Conservation (phyloP, 2,797 vertebrate genomes). For the Sarcophilus harrisii region DNA sequence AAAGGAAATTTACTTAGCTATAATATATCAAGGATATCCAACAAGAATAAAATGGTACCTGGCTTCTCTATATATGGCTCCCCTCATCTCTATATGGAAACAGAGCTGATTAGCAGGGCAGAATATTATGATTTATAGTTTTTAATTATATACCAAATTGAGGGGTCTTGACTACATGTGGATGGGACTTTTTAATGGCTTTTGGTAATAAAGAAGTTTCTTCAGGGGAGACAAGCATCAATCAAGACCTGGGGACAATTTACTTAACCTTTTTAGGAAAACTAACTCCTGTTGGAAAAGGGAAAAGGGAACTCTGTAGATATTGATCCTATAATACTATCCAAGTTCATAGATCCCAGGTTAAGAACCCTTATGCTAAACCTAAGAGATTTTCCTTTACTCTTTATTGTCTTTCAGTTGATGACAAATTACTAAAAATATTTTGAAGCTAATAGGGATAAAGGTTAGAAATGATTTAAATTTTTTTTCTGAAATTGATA, state of each 20-base stretch:
- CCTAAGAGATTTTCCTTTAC: background rate
- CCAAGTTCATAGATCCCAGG: background rate
- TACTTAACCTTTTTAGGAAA: background rate
- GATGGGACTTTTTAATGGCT: background rate
- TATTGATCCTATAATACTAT: background rate
- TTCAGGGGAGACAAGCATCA: background rate
- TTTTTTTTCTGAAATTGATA: background rate
- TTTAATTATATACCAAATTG: background rate
- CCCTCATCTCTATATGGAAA: background rate
- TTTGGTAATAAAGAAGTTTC: background rate
- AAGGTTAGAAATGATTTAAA: background rate
- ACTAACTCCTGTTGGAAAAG: background rate
- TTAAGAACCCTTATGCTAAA: background rate
- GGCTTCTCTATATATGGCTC: background rate
- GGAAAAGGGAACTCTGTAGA: background rate
- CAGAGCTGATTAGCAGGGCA: background rate
- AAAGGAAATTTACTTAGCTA: background rate
- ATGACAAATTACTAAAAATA: background rate
- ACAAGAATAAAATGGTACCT: background rate
- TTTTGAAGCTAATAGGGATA: background rate
- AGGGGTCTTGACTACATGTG: background rate
- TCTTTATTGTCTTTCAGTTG: background rate
- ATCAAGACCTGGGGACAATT: background rate
- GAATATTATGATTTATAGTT: background rate
- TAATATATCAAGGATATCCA: background rate